Base-by-base conservation (phyloP, 2,113 vertebrate genomes). In the Crotalus horridus region DNA sequence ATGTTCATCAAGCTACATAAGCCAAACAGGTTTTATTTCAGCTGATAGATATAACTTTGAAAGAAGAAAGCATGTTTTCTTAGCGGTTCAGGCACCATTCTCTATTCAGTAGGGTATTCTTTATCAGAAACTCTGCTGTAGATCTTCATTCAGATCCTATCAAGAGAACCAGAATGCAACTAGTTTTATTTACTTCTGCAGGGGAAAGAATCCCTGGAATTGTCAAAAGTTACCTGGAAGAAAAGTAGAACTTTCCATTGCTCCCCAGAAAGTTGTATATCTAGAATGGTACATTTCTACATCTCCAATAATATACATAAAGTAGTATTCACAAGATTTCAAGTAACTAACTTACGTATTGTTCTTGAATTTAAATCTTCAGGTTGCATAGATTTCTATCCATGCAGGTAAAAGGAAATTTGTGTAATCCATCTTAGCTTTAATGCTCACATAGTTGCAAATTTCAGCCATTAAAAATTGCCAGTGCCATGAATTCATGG, bases 401-500 rank as follows among this genome's bases (percentile, higher is more conserved):
- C 48, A 54, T 9, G 69, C 48, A 33, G 46, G 61, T 29, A 89
- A 39, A 56, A 90, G 26, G n/a, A 69, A 90, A 74, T 33, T 13
- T 51, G 33, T 33, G 48, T 69, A 74, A 90, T 90, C 48, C 61
- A 90, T 89, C 89, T 74, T n/a, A 54, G 89, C n/a, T 81, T 54
- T 90, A 90, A 90, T 39, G 61, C 51, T 69, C n/a, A n/a, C n/a
- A 74, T 74, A 74, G 48, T 17, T 51, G 69, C 48, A 74, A 51
- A 90, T 90, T 90, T 51, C 61, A 74, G 89, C 89, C 46, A 54
- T 90, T 74, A 90, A 90, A 69, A n/a, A 53, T 74, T 54, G 89
- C 61, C 89, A 90, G 29, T 90, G 61, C 64, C 21, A 13, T 90
- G 53, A 74, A 90, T 90, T 90, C 61, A 74, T 39, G 17, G 89